Percentiles rank a stretch among this genome's conserved stretches.
phyloP scores from a whole-genome alignment of 2,888 invertebrate species.

The Rhopalosiphum nymphaeae region DNA sequence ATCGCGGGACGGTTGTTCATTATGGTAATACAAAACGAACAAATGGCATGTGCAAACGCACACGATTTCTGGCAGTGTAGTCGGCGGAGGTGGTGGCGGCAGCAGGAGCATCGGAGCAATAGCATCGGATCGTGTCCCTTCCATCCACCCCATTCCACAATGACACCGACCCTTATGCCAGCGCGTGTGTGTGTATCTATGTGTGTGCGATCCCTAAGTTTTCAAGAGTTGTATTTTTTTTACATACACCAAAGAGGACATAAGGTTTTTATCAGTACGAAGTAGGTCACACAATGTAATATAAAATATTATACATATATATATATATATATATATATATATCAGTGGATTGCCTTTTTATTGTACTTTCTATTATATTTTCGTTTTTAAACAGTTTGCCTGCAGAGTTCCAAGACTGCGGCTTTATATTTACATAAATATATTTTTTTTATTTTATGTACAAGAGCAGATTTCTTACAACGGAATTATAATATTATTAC shows the following conservation, averaged over 20 bases:
- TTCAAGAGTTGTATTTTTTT: slow-evolving; percentile 39
- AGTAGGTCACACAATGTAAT: slow-evolving; percentile 43
- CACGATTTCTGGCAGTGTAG: not conserved
- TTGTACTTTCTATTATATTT: slow-evolving; percentile 49
- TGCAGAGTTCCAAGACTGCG: not conserved
- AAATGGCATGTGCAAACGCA: slow-evolving; percentile 14
- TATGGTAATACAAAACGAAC: slow-evolving; percentile 53
- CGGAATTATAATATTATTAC: slow-evolving; percentile 24
- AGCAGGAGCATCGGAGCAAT: not conserved
- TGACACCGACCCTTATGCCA: not conserved
- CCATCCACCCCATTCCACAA: not conserved
- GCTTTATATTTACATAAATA: not conserved
- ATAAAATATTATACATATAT: slow-evolving; percentile 17
- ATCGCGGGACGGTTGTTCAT: slow-evolving; percentile 37
- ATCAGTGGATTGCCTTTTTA: slow-evolving; percentile 30
- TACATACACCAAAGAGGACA: slow-evolving; percentile 18
- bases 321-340: slow-evolving; percentile 3
- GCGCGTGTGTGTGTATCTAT: not conserved
- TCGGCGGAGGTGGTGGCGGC: not conserved
- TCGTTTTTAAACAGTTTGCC: slow-evolving; percentile 41
- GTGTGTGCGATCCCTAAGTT: slow-evolving; percentile 19
- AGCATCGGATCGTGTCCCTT: not conserved
- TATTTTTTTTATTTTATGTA: not conserved
- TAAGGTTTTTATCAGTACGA: slow-evolving; percentile 31
- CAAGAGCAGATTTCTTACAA: not conserved